Base-by-base conservation (phyloP, 2,888 invertebrate species). In the Hirtodrosophila histrioides region DNA sequence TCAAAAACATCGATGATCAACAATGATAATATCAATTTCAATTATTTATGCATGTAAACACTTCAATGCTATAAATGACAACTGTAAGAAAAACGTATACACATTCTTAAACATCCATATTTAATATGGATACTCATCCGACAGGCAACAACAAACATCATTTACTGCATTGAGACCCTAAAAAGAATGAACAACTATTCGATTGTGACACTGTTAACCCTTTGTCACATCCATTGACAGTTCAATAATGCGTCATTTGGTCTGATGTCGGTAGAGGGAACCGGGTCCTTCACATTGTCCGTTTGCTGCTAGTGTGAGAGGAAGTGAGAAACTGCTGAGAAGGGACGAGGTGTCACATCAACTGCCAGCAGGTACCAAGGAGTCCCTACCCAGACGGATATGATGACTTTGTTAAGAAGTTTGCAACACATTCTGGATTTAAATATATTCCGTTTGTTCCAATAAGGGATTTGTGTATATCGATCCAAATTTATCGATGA, bases 221-320 rank as follows among this genome's bases (percentile, higher is more conserved):
- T 87, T 87, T 88, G 87, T 87, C 87, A 87, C 75, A 77, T 75
- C 72, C 78, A 71, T 82, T 87, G 87, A 87, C 88, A 87, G 81
- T 88, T 87, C 87, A 88, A 88, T 87, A 88, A 88, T 84, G 88
- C 80, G 76, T 76, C 88, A 85, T 79, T 86, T 75, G 80, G 76
- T 49, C 62, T 61, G 64, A 45, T 63, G 69, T 68, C 58, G 41
- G 50, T 29, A 12, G 55, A 33, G 50, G 54, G 37, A 49, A 56
- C 63, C 45, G 7, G 12, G 4, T 35, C 41, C 53, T 35, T 43
- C 35, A 24, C 11, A 10, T 35, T 46, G 45, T 55, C 41, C 60
- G 24, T 51, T 48, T 35, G 35, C 29, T 43, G n/a, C 35, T 17
- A 53, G 31, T 51, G 17, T 48, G 54, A 24, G 31, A 37, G 57